Evolutionary conservation across 2,888 invertebrate genomes (phyloP), one percentile per base, ranked within the genome.

Genomic region (Andrena chrysosceles): DNA sequence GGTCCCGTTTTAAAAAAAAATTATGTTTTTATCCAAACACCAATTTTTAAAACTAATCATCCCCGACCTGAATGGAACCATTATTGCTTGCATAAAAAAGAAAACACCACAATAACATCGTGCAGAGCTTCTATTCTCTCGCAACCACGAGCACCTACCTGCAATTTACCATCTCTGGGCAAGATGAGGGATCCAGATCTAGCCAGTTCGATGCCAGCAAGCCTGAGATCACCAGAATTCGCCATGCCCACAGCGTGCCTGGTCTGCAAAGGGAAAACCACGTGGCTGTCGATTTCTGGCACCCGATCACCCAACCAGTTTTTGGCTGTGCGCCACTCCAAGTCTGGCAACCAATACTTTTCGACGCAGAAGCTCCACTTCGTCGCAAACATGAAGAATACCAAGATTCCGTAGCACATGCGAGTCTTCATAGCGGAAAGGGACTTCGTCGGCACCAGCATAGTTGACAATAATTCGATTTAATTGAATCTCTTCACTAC

Each of bases 271-370:
- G 94, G 94, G 76, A 94, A 94, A 48, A 89, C 79, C 6, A 93
- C 87, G 13, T 81, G 88, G 73, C 88, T 90, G 72, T 90, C 89
- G n/a, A 77, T 64, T 71, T 89, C 85, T 2, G 94, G 93, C 60
- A 88, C 8, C 6, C 26, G 79, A 23, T 87, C 85, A 13, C 85
- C 86, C 7, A 85, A 26, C 93, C 93, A 94, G 82, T 94, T 94
- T 33, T 68, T 76, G 20, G 80, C 77, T 0, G 89, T 90, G 59
- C 81, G 81, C 93, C 93, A 94, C 68, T 93, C 93, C 48, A 91
- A 84, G 84, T 92, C 86, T 20, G 92, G 92, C 1, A 91, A 83
- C 94, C 94, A 94, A 56, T 85, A 77, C 67, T 93, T 93, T 52
- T 91, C 89, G 0, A 85, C 23, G 4, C 80, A 78, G 0, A 64